These are phyloP conservation scores for Lepidotrigona ventralis DNA, from an alignment of 1,140 invertebrate genomes.

Conservation along the genomic window DNA sequence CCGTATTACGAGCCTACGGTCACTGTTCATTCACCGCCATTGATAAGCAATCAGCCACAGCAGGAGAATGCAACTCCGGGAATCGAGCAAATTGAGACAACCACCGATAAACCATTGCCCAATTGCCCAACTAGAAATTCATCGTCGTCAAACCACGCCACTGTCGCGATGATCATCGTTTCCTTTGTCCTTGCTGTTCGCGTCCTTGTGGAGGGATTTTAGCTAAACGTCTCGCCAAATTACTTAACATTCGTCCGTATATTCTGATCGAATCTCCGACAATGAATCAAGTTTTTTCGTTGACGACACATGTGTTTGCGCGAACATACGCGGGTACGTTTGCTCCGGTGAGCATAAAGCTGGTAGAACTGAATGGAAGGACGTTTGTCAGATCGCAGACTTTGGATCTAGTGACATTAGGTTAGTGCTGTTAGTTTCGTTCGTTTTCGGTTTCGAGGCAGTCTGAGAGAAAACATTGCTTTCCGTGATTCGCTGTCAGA, in stretches of 20 bases:
- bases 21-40: conserved; percentile 33
- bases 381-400: conserved; percentile 2
- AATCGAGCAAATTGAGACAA: conserved; percentile 17
- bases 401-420: not conserved
- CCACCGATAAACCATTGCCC: conserved; percentile 57
- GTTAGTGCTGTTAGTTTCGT: conserved; percentile 16
- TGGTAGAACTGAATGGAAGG: conserved; percentile 22
- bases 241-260: not conserved
- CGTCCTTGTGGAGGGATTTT: conserved; percentile 37
- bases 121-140: conserved; percentile 27
- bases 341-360: conserved; percentile 20
- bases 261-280: not conserved
- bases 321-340: conserved; percentile 51
- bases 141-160: not conserved
- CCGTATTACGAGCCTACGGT: conserved; percentile 60
- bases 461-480: no score
- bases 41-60: not conserved
- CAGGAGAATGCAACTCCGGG: not conserved
- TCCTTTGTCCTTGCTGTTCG: not conserved
- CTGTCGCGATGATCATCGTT: not conserved
- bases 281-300: not conserved
- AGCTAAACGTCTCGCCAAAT: conserved; percentile 4
- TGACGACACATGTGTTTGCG: not conserved
- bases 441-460: not conserved
- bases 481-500: not conserved